phyloP scores from a whole-genome alignment of 2,888 invertebrate genomes.

The Oxycera nigricornis region DNA sequence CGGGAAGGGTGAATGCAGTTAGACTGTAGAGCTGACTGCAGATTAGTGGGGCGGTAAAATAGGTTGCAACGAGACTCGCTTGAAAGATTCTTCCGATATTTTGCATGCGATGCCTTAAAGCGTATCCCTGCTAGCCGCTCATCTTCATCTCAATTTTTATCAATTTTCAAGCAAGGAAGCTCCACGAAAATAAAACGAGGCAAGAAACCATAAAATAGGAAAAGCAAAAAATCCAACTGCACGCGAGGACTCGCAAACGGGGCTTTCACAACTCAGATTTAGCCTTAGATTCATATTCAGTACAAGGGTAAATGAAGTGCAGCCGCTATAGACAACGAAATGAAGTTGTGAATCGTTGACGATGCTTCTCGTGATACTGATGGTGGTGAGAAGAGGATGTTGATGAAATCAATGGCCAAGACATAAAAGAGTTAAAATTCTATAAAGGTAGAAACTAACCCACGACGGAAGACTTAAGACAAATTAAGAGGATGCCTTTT shows the following conservation, averaged over 20 bases:
- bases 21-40: slow-evolving; percentile 6
- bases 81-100: slow-evolving; percentile 35
- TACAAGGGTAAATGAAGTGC: slow-evolving; percentile 39
- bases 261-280: background rate
- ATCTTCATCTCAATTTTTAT: slow-evolving; percentile 33
- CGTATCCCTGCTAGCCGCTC: slow-evolving; percentile 19
- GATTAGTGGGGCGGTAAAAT: background rate
- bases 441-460: slow-evolving; percentile 35
- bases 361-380: slow-evolving; percentile 25
- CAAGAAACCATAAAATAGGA: slow-evolving; percentile 38
- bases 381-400: slow-evolving; percentile 27
- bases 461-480: slow-evolving; percentile 41
- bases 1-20: background rate
- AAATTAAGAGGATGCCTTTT: slow-evolving; percentile 41
- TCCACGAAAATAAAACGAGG: slow-evolving; percentile 35
- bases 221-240: slow-evolving; percentile 25
- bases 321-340: slow-evolving; percentile 7
- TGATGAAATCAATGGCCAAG: slow-evolving; percentile 44
- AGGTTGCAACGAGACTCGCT: slow-evolving; percentile 11
- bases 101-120: slow-evolving; percentile 33
- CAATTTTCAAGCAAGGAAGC: slow-evolving; percentile 31
- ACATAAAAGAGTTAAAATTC: slow-evolving; percentile 43
- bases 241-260: slow-evolving; percentile 12
- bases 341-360: slow-evolving; percentile 17
- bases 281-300: slow-evolving; percentile 12